phyloP scores from a whole-genome alignment of 2,888 invertebrate species.

The Scaptodrosophila latifasciaeformis region DNA sequence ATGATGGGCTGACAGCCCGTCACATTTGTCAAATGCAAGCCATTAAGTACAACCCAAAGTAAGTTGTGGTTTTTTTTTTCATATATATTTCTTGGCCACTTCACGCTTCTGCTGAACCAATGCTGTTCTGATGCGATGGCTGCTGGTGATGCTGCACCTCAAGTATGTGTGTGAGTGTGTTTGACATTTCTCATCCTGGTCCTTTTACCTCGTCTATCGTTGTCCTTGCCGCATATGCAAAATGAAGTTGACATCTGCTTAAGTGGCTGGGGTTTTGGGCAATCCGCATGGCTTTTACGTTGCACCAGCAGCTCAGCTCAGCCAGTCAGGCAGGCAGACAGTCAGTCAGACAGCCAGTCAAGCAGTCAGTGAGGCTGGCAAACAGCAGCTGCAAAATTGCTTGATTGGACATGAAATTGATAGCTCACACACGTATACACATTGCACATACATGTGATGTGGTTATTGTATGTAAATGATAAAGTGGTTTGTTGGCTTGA shows the following conservation, averaged over 20 bases:
- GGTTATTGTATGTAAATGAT: too few relatives aligned
- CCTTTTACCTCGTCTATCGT: neutral
- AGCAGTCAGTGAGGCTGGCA: too few relatives aligned
- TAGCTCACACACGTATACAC: slow-evolving; percentile 46
- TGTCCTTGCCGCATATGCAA: slow-evolving; percentile 52
- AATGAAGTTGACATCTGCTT: slow-evolving; percentile 69
- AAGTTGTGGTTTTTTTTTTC: neutral
- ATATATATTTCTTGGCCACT: too few relatives aligned
- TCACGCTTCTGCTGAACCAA: neutral
- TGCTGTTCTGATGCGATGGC: too few relatives aligned
- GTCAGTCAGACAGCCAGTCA: too few relatives aligned
- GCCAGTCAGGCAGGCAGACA: too few relatives aligned
- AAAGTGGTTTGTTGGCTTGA: too few relatives aligned
- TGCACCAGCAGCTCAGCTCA: too few relatives aligned
- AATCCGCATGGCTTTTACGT: slow-evolving; percentile 35
- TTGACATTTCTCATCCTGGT: neutral
- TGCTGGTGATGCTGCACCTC: neutral
- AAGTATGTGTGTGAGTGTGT: neutral
- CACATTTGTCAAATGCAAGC: slow-evolving; percentile 19
- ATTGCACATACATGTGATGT: slow-evolving; percentile 4
- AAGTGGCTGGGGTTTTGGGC: slow-evolving; percentile 62
- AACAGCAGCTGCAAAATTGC: slow-evolving; percentile 40
- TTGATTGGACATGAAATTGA: slow-evolving; percentile 74
- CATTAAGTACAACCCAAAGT: slow-evolving; percentile 30
- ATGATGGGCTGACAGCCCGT: neutral